Evolutionary conservation across 2,888 invertebrate genomes (phyloP).

Genomic region (Leptinotarsa juncta): DNA sequence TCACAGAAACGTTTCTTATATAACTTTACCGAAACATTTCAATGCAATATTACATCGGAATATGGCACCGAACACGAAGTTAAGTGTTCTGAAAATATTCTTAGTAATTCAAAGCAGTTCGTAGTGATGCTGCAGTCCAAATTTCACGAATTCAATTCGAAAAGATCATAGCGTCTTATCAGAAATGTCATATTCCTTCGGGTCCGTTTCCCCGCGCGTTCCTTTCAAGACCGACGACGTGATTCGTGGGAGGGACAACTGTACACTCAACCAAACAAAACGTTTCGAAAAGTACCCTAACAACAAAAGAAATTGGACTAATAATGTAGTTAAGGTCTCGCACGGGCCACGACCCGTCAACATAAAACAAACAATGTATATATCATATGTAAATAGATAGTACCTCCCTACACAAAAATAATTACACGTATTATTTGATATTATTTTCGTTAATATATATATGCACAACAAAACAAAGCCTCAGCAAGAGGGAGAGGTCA

Average conservation of each 20-base stretch:
- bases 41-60: slow-evolving; percentile 43
- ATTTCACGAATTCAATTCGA: not conserved
- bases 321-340: slow-evolving; percentile 6
- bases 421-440: slow-evolving; percentile 27
- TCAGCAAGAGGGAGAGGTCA: slow-evolving; percentile 1
- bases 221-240: slow-evolving; percentile 40
- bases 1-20: slow-evolving; percentile 44
- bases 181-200: slow-evolving; percentile 14
- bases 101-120: too few species aligned
- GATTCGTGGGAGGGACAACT: slow-evolving; percentile 25
- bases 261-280: slow-evolving; percentile 42
- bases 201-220: slow-evolving; percentile 27
- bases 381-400: slow-evolving; percentile 27
- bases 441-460: slow-evolving; percentile 38
- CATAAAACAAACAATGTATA: slow-evolving; percentile 25
- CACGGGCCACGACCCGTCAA: not conserved
- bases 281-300: slow-evolving; percentile 28
- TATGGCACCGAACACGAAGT: slow-evolving; percentile 4
- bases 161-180: not conserved
- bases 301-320: slow-evolving; percentile 27
- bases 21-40: slow-evolving; percentile 39
- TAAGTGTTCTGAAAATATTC: too few species aligned
- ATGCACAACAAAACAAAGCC: slow-evolving; percentile 42
- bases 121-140: not conserved
- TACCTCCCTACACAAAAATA: slow-evolving; percentile 38